Base-by-base conservation (phyloP, 2,888 invertebrate species). In the Melitaea athalia region DNA sequence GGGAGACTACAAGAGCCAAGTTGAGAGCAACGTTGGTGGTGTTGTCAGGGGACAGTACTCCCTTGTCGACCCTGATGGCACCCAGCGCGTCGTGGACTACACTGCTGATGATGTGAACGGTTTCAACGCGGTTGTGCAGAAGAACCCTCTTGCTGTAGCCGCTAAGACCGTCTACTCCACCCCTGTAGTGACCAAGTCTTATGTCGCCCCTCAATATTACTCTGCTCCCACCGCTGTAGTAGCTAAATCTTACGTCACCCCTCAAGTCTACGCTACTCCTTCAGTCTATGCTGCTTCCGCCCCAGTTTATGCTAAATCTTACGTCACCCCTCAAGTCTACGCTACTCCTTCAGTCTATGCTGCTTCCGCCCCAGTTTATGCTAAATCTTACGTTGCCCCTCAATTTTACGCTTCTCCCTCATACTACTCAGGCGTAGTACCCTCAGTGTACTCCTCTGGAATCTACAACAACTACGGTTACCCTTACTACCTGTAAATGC, bases 111-210 rank as follows among this genome's bases (percentile, higher is more conserved):
- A 92, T 70, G 77, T 91, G 63, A 87, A 87, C 61, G 94, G 94
- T 7, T 94, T 93, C 86, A 93, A 93, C 84, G 94, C 94, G 64
- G 91, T 94, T 57, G 93, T 94, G 6, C 91, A 89, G 76, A 92
- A 91, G 72, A 92, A 92, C 73, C 88, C 93, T 61, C 85, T 85
- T 72, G 85, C 42, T 70, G n/a, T 74, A 75, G 43, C 74, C 17
- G 74, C 24, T 24, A 24, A 24, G 24, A 24, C 24, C 24, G 38
- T 38, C 8, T 38, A 38, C 38, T 38, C 38, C 8, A 55, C 59
- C 12, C 59, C 59, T 5, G 65, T 60, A 31, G 52, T 43, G 3
- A 33, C 66, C 7, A 38, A 38, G 8, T 38, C 38, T 38, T 5
- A 7, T 5, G 38, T 38, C 38, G 59, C 67, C 33, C 74, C 75